A percentile compares a stretch with the other conserved stretches of the same genome.
Evolutionary conservation across 2,888 invertebrate species (phyloP).

Genomic region (Cantharis rustica): DNA sequence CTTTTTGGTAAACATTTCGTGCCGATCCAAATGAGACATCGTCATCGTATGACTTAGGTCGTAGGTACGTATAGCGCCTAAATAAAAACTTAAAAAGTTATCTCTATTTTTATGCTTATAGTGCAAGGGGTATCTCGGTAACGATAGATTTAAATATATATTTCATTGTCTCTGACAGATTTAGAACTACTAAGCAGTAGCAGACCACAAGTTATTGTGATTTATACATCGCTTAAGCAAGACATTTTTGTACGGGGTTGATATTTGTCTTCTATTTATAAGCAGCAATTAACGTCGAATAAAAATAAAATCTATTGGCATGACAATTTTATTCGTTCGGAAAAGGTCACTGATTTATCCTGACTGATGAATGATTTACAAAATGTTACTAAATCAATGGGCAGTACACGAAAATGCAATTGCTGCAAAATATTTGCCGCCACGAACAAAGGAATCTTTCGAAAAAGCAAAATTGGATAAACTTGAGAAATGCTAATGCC

Average conservation of each 20-base stretch:
- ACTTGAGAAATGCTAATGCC: background rate
- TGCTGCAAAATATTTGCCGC: background rate
- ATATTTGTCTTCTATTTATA: conserved; percentile 22
- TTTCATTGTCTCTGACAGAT: conserved; percentile 32
- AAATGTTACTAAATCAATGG: background rate
- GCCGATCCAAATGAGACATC: background rate
- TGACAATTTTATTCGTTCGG: background rate
- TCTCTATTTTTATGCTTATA: background rate
- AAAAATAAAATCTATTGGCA: conserved; percentile 13
- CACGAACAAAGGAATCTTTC: background rate
- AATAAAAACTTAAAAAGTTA: background rate
- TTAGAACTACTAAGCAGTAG: conserved; percentile 30
- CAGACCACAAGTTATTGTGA: conserved; percentile 36
- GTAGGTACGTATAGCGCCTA: background rate
- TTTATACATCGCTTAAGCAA: conserved; percentile 32
- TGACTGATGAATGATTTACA: conserved; percentile 1
- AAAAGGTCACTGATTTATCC: conserved; percentile 11
- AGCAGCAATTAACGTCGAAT: conserved; percentile 8
- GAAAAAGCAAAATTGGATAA: background rate
- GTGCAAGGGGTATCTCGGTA: conserved; percentile 7
- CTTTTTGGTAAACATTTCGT: background rate
- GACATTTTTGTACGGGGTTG: conserved; percentile 19
- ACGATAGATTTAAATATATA: conserved; percentile 15
- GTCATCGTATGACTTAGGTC: background rate
- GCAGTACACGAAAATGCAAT: background rate